Evolutionary conservation across 2,113 vertebrate genomes (phyloP), one percentile per base, ranked within the genome.

Genomic region (Coregonus clupeaformis): DNA sequence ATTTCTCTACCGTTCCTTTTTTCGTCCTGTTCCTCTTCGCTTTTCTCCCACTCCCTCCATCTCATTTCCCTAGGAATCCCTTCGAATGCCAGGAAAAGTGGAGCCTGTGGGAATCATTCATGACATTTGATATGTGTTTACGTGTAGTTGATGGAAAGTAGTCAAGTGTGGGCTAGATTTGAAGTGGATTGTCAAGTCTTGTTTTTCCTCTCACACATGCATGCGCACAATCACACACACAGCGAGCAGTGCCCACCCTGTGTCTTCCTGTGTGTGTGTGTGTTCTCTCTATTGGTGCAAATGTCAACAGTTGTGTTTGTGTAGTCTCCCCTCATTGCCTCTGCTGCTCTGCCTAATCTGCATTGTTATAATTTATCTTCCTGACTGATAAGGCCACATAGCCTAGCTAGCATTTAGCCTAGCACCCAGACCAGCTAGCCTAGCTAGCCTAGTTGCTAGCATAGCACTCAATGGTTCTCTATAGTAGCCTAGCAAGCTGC

Each of bases 281-380:
- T 73, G 55, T 70, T 65, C 72, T 30, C 52, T 5, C 45, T n/a
- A n/a, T n/a, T n/a, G n/a, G n/a, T n/a, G n/a, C n/a, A n/a, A n/a
- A n/a, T n/a, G n/a, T n/a, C n/a, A n/a, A n/a, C n/a, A n/a, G n/a
- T n/a, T 45, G 49, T 72, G 16, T n/a, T n/a, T 59, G 57, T 6
- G 75, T n/a, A n/a, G 87, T 77, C 74, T 68, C 76, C 77, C 62
- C 75, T 82, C 68, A 18, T 74, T 82, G 84, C 77, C 64, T 86
- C 75, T 74, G 69, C 75, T 73, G 69, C 76, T 85, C 71, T 72
- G 77, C 71, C 72, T 64, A 62, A 65, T 86, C 80, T 82, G 77
- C 82, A 79, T 86, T 88, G 71, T 73, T 47, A 22, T 89, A 65
- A 70, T 79, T 85, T 84, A 76, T 75, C 79, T 78, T 86, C 77